Conservation (phyloP, 2,888 invertebrate species). For the Hedya salicella region DNA sequence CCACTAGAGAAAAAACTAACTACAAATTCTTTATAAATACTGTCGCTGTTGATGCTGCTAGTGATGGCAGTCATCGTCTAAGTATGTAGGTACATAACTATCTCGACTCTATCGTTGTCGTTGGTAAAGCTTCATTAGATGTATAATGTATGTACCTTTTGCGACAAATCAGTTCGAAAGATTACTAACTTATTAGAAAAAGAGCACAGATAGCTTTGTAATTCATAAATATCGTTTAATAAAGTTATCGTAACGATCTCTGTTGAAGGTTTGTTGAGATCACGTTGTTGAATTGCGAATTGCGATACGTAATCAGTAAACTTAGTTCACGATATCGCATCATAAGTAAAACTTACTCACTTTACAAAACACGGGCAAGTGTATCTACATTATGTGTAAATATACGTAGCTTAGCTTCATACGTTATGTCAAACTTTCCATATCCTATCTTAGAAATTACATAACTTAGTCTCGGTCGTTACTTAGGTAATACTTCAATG, state of each 20-base stretch:
- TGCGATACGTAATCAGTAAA: conserved; percentile 3
- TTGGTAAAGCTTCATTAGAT: too few species aligned
- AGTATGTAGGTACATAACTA: too few species aligned
- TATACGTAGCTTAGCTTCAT: neutral
- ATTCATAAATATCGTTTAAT: neutral
- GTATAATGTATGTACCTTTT: too few species aligned
- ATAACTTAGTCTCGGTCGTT: conserved; percentile 15
- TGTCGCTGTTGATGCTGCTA: too few species aligned
- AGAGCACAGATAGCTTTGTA: too few species aligned
- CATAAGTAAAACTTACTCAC: conserved; percentile 4
- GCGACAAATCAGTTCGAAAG: too few species aligned
- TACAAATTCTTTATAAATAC: too few species aligned
- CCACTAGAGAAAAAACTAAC: too few species aligned
- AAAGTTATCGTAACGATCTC: conserved; percentile 6
- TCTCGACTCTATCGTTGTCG: too few species aligned
- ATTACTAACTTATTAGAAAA: too few species aligned
- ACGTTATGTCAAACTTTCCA: conserved; percentile 16
- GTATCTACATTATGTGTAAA: neutral
- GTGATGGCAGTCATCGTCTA: too few species aligned
- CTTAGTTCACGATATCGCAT: conserved; percentile 10
- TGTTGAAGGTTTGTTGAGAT: neutral
- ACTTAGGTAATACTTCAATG: conserved; percentile 2
- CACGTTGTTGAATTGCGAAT: neutral
- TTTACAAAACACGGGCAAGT: conserved; percentile 2
- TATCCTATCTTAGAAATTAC: conserved; percentile 3